Conservation (phyloP, 2,113 vertebrate species). For the Rhinogobius similis region DNA sequence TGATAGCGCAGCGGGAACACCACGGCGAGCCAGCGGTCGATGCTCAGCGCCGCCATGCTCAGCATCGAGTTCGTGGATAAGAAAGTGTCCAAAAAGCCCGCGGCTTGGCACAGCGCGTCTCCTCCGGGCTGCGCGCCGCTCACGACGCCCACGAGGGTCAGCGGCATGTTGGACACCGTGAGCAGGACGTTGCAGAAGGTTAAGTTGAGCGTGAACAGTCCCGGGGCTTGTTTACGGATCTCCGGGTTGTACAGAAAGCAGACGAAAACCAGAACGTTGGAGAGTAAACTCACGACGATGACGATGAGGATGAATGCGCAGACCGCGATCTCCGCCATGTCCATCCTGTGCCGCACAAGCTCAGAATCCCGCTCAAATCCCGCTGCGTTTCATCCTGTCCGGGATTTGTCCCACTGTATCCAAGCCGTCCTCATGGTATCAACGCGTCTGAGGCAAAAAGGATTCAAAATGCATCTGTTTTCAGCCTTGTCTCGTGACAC, state of each 20-base stretch:
- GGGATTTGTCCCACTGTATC: not conserved
- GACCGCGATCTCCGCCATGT: constrained; percentile 87
- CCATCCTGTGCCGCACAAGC: constrained; percentile 79
- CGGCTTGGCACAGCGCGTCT: constrained; percentile 84
- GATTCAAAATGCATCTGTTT: no score
- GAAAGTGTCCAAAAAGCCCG: constrained; percentile 95
- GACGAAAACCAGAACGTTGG: constrained; percentile 96
- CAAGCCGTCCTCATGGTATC: not conserved
- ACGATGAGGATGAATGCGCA: constrained; percentile 86
- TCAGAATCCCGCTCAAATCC: constrained; percentile 51
- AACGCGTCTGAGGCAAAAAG: no score
- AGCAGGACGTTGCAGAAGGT: constrained; percentile 97
- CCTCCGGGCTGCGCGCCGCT: constrained; percentile 84
- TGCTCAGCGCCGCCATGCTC: constrained; percentile 97
- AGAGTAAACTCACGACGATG: constrained; percentile 92
- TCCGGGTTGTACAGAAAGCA: constrained; percentile 93
- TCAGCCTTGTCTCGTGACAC: not conserved
- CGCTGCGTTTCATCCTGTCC: constrained; percentile 32
- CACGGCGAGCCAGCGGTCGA: constrained; percentile 97
- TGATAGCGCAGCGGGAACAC: constrained; percentile 95
- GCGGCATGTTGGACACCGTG: constrained; percentile 93
- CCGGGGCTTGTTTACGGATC: constrained; percentile 93
- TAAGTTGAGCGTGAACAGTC: constrained; percentile 96
- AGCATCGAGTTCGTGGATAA: constrained; percentile 95
- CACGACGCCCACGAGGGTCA: constrained; percentile 91